Percentiles rank a stretch among this genome's conserved stretches.
Conservation (phyloP, 2,888 invertebrate genomes). For the Elegia similella region DNA sequence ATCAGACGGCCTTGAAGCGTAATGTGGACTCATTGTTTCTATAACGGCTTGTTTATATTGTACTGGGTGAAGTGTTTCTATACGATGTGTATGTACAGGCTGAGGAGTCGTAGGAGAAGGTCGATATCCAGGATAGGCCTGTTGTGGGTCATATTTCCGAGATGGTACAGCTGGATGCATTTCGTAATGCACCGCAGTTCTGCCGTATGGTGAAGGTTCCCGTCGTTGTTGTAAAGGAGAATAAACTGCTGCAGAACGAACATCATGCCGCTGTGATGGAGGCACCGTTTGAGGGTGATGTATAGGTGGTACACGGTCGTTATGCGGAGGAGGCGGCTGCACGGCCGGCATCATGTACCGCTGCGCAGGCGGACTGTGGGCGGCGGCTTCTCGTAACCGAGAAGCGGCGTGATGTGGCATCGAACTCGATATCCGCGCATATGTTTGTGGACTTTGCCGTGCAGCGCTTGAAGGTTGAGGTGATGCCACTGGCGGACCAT, state of each 20-base stretch:
- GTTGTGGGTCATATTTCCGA: constrained; percentile 71
- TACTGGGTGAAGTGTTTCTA: constrained; percentile 58
- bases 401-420: constrained; percentile 62
- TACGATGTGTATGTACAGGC: constrained; percentile 56
- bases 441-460: constrained; percentile 67
- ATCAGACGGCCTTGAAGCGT: constrained; percentile 54
- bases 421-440: constrained; percentile 60
- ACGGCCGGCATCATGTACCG: constrained; percentile 54
- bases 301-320: constrained; percentile 74
- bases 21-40: constrained; percentile 56
- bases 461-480: constrained; percentile 62
- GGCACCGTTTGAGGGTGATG: constrained; percentile 62
- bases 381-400: constrained; percentile 57
- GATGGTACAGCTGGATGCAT: constrained; percentile 56
- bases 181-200: constrained; percentile 59
- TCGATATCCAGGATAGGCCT: constrained; percentile 70
- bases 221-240: constrained; percentile 55
- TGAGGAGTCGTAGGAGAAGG: constrained; percentile 51
- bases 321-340: constrained; percentile 67
- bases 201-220: constrained; percentile 59
- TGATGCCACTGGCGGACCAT: constrained; percentile 51
- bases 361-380: constrained; percentile 59
- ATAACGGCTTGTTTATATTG: constrained; percentile 59
- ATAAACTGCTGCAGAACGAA: constrained; percentile 55
- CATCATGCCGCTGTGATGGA: constrained; percentile 56